phyloP scores from a whole-genome alignment of 2,797 vertebrate species.

The Sebastes itinus region DNA sequence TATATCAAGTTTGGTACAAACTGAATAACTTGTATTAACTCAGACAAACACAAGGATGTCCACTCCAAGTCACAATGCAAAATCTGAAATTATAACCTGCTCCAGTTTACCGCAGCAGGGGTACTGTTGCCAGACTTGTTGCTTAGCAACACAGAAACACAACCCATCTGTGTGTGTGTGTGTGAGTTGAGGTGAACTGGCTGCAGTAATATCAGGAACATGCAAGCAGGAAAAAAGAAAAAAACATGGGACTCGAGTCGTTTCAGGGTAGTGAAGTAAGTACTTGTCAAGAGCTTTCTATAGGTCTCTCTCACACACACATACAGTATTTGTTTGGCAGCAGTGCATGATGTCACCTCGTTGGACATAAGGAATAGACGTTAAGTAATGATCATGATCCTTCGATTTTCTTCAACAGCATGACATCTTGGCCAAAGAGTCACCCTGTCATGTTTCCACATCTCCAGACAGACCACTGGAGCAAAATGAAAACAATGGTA shows the following conservation, averaged over 20 bases:
- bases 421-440: constrained; percentile 69
- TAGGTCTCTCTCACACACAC: neutral
- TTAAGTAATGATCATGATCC: constrained; percentile 7
- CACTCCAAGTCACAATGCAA: neutral
- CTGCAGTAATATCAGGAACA: constrained; percentile 34
- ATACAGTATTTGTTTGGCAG: constrained; percentile 12
- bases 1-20: neutral
- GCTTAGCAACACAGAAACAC: constrained; percentile 68
- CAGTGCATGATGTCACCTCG: neutral
- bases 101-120: constrained; percentile 17
- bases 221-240: constrained; percentile 44
- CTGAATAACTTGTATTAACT: neutral
- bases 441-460: constrained; percentile 69
- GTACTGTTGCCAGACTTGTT: constrained; percentile 48
- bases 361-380: neutral
- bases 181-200: constrained; percentile 4
- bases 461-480: constrained; percentile 74
- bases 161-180: constrained; percentile 40
- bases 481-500: constrained; percentile 76
- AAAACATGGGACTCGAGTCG: constrained; percentile 37
- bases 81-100: constrained; percentile 10
- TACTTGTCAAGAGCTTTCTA: constrained; percentile 1
- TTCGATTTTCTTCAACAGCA: constrained; percentile 53
- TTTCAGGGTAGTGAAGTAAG: constrained; percentile 66
- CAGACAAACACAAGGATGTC: neutral